These are phyloP conservation scores for Acleris laterana DNA, from an alignment of 2,888 invertebrate genomes.

Conservation along the genomic window DNA sequence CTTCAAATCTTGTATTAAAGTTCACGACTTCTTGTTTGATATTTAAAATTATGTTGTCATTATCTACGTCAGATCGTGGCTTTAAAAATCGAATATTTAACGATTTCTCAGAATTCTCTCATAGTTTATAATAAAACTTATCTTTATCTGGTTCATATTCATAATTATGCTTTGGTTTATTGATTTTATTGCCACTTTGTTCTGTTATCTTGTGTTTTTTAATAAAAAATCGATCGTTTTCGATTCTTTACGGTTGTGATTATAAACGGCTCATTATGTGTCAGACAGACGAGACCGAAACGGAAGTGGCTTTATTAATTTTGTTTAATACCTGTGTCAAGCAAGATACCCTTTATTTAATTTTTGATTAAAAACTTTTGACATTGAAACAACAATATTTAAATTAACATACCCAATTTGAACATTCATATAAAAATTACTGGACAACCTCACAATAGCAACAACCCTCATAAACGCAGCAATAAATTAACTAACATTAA, in stretches of 20 bases:
- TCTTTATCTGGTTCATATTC: slow-evolving; percentile 43
- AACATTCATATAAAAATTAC: no score
- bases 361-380: neutral
- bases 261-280: slow-evolving; percentile 43
- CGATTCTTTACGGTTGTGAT: slow-evolving; percentile 39
- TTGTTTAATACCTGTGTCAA: neutral
- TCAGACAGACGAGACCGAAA: slow-evolving; percentile 12
- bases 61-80: slow-evolving; percentile 15
- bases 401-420: no score
- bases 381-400: no score
- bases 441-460: no score
- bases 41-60: slow-evolving; percentile 16
- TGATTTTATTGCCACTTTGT: slow-evolving; percentile 43
- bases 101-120: slow-evolving; percentile 45
- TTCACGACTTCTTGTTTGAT: neutral
- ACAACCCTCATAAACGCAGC: no score
- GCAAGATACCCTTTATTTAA: neutral
- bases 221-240: slow-evolving; percentile 43
- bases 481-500: no score
- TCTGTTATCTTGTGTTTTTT: slow-evolving; percentile 43
- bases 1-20: slow-evolving; percentile 14
- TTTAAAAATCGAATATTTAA: slow-evolving; percentile 40
- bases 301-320: slow-evolving; percentile 24
- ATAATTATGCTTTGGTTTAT: slow-evolving; percentile 39
- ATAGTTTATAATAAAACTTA: slow-evolving; percentile 40